Evolutionary conservation across 2,888 invertebrate species (phyloP).

Genomic region (Hedychridium roseum): DNA sequence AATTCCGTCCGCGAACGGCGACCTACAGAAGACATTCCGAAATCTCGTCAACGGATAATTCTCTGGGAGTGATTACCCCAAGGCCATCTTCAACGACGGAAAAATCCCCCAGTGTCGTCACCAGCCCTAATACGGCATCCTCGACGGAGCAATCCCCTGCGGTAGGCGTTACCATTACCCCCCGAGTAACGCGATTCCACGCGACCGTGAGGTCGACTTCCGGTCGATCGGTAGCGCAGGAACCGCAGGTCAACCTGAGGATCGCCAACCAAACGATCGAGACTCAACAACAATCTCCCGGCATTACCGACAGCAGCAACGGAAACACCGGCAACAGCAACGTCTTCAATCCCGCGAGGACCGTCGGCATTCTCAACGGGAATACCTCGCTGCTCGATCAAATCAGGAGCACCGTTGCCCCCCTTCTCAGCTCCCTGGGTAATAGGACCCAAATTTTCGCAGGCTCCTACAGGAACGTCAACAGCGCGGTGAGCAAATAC

Average conservation of each 20-base stretch:
- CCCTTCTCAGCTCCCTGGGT: slow-evolving; percentile 53
- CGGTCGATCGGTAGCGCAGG: slow-evolving; percentile 49
- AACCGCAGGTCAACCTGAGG: slow-evolving; percentile 42
- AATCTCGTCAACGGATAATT: slow-evolving; percentile 23
- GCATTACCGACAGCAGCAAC: slow-evolving; percentile 42
- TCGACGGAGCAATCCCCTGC: slow-evolving; percentile 17
- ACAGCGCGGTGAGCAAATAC: slow-evolving; percentile 47
- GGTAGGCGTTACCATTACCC: slow-evolving; percentile 49
- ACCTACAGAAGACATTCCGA: slow-evolving; percentile 58
- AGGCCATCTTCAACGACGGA: neutral
- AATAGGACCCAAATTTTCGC: slow-evolving; percentile 53
- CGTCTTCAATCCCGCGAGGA: slow-evolving; percentile 56
- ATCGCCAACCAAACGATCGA: slow-evolving; percentile 32
- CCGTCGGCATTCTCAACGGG: slow-evolving; percentile 40
- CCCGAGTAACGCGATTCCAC: slow-evolving; percentile 41
- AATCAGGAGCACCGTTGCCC: slow-evolving; percentile 59
- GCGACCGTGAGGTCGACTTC: slow-evolving; percentile 28
- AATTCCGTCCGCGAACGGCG: slow-evolving; percentile 54
- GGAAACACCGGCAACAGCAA: slow-evolving; percentile 47
- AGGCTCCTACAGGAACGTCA: slow-evolving; percentile 49
- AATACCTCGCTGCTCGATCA: slow-evolving; percentile 54
- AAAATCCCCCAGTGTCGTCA: too few species aligned
- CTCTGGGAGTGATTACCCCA: neutral
- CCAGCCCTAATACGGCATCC: slow-evolving; percentile 12
- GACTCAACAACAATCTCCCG: slow-evolving; percentile 6